phyloP scores from a whole-genome alignment of 2,113 vertebrate species.

The Lepus americanus region DNA sequence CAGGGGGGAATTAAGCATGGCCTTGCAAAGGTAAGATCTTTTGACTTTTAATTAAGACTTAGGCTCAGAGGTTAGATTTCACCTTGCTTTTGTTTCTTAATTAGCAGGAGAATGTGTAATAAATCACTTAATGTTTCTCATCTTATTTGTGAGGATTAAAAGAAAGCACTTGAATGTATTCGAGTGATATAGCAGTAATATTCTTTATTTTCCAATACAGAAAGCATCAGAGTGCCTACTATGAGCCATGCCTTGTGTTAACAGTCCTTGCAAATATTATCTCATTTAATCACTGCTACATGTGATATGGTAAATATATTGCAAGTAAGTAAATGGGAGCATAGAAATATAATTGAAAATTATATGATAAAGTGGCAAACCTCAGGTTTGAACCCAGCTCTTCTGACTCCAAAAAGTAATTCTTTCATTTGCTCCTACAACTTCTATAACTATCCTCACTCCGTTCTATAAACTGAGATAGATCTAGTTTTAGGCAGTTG shows the following conservation, averaged over 20 bases:
- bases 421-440: neutral
- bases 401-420: neutral
- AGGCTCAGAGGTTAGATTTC: neutral
- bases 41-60: neutral
- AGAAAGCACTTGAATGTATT: neutral
- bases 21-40: neutral
- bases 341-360: conserved; percentile 2
- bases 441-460: neutral
- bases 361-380: neutral
- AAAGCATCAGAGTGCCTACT: neutral
- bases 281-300: neutral
- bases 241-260: neutral
- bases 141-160: neutral
- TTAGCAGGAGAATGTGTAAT: neutral
- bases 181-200: neutral
- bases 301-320: conserved; percentile 19
- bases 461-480: neutral
- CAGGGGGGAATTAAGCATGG: neutral
- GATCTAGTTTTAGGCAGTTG: neutral
- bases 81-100: conserved; percentile 22
- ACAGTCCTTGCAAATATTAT: neutral
- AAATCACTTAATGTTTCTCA: neutral
- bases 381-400: neutral
- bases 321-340: neutral
- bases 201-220: neutral